phyloP scores from a whole-genome alignment of 2,113 vertebrate species.

The Grammomys surdaster region DNA sequence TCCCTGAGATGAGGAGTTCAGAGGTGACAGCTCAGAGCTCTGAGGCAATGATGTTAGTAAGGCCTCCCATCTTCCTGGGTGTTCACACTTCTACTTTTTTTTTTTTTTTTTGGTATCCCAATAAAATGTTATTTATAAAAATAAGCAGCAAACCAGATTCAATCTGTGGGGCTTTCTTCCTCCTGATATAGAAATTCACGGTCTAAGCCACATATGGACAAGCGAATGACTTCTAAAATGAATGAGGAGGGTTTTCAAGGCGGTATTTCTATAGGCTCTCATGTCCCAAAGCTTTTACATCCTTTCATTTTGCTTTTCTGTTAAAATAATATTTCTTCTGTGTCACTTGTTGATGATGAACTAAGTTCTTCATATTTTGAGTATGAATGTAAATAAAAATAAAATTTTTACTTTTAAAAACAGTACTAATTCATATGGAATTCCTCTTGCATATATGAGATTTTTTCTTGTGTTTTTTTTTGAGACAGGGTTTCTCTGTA shows the following conservation, averaged over 20 bases:
- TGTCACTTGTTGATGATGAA: not conserved
- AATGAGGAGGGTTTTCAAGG: not conserved
- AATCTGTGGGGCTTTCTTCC: not conserved
- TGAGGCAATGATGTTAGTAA: not conserved
- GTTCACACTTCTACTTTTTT: not conserved
- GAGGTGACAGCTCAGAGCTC: not conserved
- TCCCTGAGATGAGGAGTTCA: not conserved
- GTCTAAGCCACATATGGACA: not conserved
- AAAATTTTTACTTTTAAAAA: conserved; percentile 14
- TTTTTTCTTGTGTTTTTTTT: not conserved
- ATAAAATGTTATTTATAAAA: not conserved
- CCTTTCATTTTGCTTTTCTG: not conserved
- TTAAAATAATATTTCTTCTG: not conserved
- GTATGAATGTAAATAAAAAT: conserved; percentile 20
- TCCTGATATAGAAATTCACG: not conserved
- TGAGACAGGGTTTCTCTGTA: no score
- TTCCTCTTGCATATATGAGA: not conserved
- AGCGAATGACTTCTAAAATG: not conserved
- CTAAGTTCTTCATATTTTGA: conserved; percentile 32
- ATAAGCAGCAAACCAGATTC: not conserved
- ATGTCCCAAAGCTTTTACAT: not conserved
- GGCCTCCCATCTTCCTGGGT: not conserved
- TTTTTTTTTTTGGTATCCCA: not conserved
- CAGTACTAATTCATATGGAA: conserved; percentile 1
- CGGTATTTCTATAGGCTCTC: not conserved